These are phyloP conservation scores for Andinoacara biseriatus DNA, from an alignment of 2,113 vertebrate species.

Conservation along the genomic window DNA sequence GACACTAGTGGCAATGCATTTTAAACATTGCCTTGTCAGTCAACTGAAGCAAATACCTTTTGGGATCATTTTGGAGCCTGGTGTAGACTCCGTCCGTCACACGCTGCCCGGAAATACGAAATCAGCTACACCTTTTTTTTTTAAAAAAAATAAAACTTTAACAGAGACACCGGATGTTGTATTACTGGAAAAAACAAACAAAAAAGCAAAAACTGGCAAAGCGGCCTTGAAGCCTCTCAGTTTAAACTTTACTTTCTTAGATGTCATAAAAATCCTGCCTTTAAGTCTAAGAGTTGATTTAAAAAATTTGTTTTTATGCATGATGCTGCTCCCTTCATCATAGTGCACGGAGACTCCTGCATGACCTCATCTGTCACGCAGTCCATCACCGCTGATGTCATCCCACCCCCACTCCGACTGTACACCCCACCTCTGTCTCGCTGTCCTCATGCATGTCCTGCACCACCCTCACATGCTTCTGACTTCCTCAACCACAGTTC, in stretches of 20 bases:
- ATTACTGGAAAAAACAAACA: too few species aligned
- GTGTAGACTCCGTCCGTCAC: not conserved
- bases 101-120: not conserved
- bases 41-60: slow-evolving; percentile 8
- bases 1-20: slow-evolving; percentile 10
- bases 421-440: not conserved
- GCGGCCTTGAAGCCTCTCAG: too few species aligned
- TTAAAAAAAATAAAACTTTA: too few species aligned
- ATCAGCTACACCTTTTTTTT: too few species aligned
- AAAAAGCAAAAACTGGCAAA: not conserved
- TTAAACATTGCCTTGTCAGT: not conserved
- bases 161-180: too few species aligned
- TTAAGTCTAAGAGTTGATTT: not conserved
- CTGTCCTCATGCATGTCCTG: not conserved
- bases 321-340: not conserved
- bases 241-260: not conserved
- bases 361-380: not conserved
- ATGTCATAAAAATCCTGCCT: not conserved
- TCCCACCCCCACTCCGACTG: not conserved
- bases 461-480: too few species aligned
- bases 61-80: not conserved
- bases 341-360: not conserved
- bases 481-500: not conserved
- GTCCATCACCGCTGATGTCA: not conserved
- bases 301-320: not conserved